phyloP scores from a whole-genome alignment of 2,888 invertebrate species.

The Xanthostigma xanthostigma region DNA sequence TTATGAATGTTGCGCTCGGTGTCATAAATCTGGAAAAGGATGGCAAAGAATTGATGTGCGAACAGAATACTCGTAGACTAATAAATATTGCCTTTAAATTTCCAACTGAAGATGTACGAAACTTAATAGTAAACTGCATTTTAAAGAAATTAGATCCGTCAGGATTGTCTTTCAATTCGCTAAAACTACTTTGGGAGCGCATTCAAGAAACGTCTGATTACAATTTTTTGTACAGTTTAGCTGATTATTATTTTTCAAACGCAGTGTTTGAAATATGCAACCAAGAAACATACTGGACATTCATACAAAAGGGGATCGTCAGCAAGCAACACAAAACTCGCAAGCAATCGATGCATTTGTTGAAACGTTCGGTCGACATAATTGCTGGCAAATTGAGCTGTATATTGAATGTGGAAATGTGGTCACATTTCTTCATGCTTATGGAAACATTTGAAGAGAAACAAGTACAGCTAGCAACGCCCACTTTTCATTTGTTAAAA shows the following conservation, averaged over 20 bases:
- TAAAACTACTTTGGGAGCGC: too few species aligned
- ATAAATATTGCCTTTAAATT: too few species aligned
- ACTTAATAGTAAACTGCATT: too few species aligned
- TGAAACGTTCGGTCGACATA: background rate
- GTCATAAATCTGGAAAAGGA: too few species aligned
- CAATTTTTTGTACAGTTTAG: background rate
- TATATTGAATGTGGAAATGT: conserved; percentile 10
- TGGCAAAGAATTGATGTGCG: too few species aligned
- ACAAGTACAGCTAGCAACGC: conserved; percentile 55
- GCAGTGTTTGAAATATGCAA: background rate
- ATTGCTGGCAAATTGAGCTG: too few species aligned
- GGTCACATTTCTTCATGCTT: conserved; percentile 46
- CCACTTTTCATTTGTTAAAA: conserved; percentile 36
- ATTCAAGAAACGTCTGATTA: background rate
- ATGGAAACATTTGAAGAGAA: conserved; percentile 61
- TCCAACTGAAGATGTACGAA: too few species aligned
- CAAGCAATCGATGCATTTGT: background rate
- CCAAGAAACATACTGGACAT: background rate
- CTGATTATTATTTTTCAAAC: background rate
- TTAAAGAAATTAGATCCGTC: too few species aligned
- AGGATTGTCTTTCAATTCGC: too few species aligned
- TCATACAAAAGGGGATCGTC: background rate
- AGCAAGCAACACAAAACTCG: background rate
- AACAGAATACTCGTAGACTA: too few species aligned
- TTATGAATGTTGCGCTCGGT: too few species aligned